Conservation (phyloP, 2,888 invertebrate species). For the Sesia bembeciformis region DNA sequence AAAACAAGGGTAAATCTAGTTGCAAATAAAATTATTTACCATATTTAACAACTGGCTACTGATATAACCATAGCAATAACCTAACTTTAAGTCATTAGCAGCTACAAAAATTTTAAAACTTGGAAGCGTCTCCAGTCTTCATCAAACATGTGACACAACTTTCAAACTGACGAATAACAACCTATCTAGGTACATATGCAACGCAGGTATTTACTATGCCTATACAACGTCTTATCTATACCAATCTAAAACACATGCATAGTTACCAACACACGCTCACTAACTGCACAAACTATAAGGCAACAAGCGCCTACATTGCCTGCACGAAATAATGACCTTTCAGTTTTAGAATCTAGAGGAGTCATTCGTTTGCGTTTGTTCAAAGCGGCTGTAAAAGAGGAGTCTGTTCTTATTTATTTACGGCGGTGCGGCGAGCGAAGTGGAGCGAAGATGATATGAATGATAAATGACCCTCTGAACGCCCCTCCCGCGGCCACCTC, state of each 20-base stretch:
- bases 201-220: conserved; percentile 6
- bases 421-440: conserved; percentile 74
- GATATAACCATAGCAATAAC: too few species aligned
- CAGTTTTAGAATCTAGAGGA: conserved; percentile 11
- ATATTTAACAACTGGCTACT: too few species aligned
- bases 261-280: conserved; percentile 53
- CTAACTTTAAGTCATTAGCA: too few species aligned
- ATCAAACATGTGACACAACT: conserved; percentile 39
- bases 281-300: conserved; percentile 23
- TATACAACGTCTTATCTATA: conserved; percentile 43
- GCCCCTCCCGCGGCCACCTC: conserved; percentile 20
- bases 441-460: conserved; percentile 76
- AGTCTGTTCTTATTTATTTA: conserved; percentile 75
- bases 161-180: conserved; percentile 17
- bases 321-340: conserved; percentile 19
- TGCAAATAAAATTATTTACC: too few species aligned
- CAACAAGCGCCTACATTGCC: conserved; percentile 13
- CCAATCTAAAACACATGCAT: conserved; percentile 63
- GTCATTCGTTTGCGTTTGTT: conserved; percentile 22
- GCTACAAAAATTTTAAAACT: too few species aligned
- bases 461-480: conserved; percentile 71
- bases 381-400: conserved; percentile 68
- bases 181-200: neutral
- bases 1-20: too few species aligned
- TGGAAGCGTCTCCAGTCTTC: conserved; percentile 15